phyloP scores from a whole-genome alignment of 2,113 vertebrate genomes.

The Sigmodon hispidus region DNA sequence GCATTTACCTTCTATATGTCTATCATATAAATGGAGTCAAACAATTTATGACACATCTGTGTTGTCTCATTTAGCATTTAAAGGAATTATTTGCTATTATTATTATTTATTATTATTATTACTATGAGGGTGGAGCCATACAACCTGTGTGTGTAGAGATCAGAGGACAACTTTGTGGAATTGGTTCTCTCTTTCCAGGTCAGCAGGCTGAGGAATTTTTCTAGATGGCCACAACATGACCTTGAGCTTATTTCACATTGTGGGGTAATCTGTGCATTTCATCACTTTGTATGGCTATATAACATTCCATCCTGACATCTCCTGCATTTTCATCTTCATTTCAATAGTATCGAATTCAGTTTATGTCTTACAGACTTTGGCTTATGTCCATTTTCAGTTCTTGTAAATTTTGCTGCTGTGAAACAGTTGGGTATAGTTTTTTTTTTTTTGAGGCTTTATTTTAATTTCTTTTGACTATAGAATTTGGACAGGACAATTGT shows the following conservation, averaged over 20 bases:
- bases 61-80: background rate
- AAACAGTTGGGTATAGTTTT: background rate
- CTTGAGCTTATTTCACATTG: background rate
- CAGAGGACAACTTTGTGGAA: too few species aligned
- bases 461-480: background rate
- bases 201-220: background rate
- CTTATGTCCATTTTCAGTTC: background rate
- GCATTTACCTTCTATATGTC: background rate
- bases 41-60: background rate
- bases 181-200: background rate
- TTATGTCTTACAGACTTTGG: background rate
- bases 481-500: background rate
- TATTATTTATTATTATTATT: background rate
- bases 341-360: too few species aligned
- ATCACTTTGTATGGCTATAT: background rate
- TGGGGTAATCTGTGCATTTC: background rate
- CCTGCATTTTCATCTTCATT: background rate
- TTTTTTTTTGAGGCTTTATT: background rate
- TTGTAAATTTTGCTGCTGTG: background rate
- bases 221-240: background rate
- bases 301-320: background rate
- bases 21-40: background rate
- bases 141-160: background rate
- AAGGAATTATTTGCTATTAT: too few species aligned
- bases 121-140: background rate